These are phyloP conservation scores for Garrulus glandarius DNA, from an alignment of 2,797 vertebrate genomes.

Conservation along the genomic window DNA sequence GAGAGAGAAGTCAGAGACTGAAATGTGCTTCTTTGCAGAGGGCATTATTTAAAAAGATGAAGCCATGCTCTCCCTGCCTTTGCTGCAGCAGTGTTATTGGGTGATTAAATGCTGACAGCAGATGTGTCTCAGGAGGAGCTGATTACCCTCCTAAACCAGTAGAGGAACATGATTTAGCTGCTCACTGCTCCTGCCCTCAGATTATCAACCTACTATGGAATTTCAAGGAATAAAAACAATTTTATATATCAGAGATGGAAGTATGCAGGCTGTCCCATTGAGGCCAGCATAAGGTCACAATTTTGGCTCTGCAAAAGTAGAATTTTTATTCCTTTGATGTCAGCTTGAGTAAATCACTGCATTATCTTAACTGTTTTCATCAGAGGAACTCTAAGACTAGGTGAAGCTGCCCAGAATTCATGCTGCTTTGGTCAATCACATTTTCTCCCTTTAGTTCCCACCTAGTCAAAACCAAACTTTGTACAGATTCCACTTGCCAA, in stretches of 20 bases:
- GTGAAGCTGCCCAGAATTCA: conserved; percentile 31
- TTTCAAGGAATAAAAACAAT: conserved; percentile 20
- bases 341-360: neutral
- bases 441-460: neutral
- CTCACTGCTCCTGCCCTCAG: neutral
- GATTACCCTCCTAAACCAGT: neutral
- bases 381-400: neutral
- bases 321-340: conserved; percentile 35
- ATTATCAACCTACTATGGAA: neutral
- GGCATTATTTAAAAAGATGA: neutral
- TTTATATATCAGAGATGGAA: neutral
- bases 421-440: neutral
- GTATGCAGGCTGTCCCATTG: neutral
- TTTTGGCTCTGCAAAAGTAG: conserved; percentile 23
- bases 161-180: neutral
- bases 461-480: neutral
- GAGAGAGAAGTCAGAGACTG: neutral
- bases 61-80: neutral
- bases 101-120: neutral
- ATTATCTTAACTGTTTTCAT: conserved; percentile 31
- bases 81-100: neutral
- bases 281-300: neutral
- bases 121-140: neutral
- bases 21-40: neutral
- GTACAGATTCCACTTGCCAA: neutral